Evolutionary conservation across 1,140 invertebrate species (phyloP), one percentile per base, ranked within the genome.

Genomic region (Dendrolimus punctatus): DNA sequence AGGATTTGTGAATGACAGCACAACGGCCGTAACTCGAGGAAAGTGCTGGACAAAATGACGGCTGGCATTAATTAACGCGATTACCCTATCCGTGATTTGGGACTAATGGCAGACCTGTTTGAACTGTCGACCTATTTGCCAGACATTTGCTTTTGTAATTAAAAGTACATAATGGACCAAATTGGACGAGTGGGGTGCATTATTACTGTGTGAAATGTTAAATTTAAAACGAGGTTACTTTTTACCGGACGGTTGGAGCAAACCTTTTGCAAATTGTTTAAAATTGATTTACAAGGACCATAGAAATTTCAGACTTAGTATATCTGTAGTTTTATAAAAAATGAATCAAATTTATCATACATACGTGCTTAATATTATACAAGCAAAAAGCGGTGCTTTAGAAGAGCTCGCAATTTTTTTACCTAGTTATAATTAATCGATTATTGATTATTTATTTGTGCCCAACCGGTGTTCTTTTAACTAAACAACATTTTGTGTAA

Each of bases 51-150:
- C 58, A 62, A 63, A 63, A 66, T 64, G 60, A 64, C 53, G 58
- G 59, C 61, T 49, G 54, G 69, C 71, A 67, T 75, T 73, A 72
- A 77, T 75, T 77, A 75, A 68, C 62, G 61, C 66, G 72, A 77
- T 75, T 77, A 75, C 66, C 48, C 51, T 51, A 53, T 55, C 62
- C 66, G 71, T 78, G 72, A 78, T 67, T 71, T 61, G 51, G 67
- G 67, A 55, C 58, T 66, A 66, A 69, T 64, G 47, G 53, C 58
- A 52, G 59, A 53, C 52, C 54, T 66, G 68, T 74, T 74, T 68
- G 68, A 50, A 59, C 52, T 58, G 49, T 36, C 59, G 65, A 68
- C 66, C 66, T 66, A 60, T 66, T 70, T 67, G 64, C 58, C 60
- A 51, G 53, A 68, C 63, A 63, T 70, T 68, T 69, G 74, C 58